These are phyloP conservation scores for Tinea semifulvella DNA, from an alignment of 2,888 invertebrate species.

Conservation along the genomic window DNA sequence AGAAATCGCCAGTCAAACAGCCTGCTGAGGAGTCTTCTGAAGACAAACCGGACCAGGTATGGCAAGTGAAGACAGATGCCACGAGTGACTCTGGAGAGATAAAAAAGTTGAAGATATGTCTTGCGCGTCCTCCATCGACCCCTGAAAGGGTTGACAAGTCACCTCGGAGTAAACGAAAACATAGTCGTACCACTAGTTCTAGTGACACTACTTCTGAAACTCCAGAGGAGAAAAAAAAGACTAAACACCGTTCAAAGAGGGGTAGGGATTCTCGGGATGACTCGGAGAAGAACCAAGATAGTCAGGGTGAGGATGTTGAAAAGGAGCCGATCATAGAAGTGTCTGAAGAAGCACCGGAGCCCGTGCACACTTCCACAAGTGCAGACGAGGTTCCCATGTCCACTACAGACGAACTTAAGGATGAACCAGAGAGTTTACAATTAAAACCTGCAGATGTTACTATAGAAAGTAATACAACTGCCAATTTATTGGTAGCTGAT, in stretches of 20 bases:
- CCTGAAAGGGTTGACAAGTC: conserved; percentile 61
- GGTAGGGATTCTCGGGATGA: conserved; percentile 44
- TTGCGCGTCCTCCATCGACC: conserved; percentile 65
- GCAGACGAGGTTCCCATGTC: conserved; percentile 34
- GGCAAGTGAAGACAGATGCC: conserved; percentile 62
- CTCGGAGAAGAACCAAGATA: conserved; percentile 39
- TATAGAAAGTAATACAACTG: conserved; percentile 10
- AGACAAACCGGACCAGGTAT: conserved; percentile 52
- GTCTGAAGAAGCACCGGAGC: conserved; percentile 25
- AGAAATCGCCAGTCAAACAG: conserved; percentile 27
- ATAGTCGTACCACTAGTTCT: conserved; percentile 55
- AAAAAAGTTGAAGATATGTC: conserved; percentile 70
- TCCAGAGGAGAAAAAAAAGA: conserved; percentile 53
- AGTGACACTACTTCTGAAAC: conserved; percentile 55
- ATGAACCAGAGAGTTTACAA: conserved; percentile 24
- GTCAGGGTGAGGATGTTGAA: conserved; percentile 38
- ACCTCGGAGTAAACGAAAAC: conserved; percentile 60
- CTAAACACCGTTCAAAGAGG: conserved; percentile 44
- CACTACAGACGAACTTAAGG: conserved; percentile 32
- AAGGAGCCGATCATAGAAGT: conserved; percentile 27
- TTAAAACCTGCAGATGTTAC: not conserved
- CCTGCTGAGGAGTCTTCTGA: conserved; percentile 38
- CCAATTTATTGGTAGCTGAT: no score
- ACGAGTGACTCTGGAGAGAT: conserved; percentile 65
- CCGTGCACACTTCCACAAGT: conserved; percentile 30